Percentiles rank a stretch among this genome's conserved stretches.
These are phyloP conservation scores for Pararge aegeria DNA, from an alignment of 1,140 invertebrate species.

Conservation along the genomic window DNA sequence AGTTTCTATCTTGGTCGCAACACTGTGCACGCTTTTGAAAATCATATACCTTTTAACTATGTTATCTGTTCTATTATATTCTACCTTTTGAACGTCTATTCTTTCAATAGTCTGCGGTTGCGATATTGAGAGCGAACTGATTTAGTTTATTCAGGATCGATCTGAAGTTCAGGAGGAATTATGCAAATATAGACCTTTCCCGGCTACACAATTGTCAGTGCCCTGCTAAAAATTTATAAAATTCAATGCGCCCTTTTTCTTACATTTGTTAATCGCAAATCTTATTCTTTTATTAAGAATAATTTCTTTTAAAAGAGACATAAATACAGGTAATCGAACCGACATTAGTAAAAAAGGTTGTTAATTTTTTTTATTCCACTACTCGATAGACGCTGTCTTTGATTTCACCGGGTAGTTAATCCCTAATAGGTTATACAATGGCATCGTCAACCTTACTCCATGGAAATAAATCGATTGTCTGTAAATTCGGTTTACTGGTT, in stretches of 20 bases:
- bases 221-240: constrained; percentile 2
- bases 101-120: background rate
- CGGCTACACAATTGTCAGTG: constrained; percentile 1
- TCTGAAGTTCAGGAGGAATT: constrained; percentile 7
- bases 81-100: background rate
- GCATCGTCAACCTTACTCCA: too few relatives aligned
- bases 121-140: constrained; percentile 11
- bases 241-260: constrained; percentile 3
- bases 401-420: too few relatives aligned
- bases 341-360: too few relatives aligned
- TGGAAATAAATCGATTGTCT: too few relatives aligned
- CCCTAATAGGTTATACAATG: too few relatives aligned
- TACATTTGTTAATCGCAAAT: constrained; percentile 1
- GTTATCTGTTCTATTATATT: too few relatives aligned
- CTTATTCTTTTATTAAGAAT: background rate
- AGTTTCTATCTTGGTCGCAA: too few relatives aligned
- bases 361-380: too few relatives aligned
- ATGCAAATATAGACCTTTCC: constrained; percentile 9
- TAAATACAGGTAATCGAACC: background rate
- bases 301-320: background rate
- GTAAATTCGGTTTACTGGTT: too few relatives aligned
- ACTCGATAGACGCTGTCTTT: too few relatives aligned
- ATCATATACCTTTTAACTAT: too few relatives aligned
- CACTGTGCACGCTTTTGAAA: too few relatives aligned
- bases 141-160: constrained; percentile 10